These are phyloP conservation scores for Gorsachius goisagi DNA, from an alignment of 2,113 vertebrate species.

Conservation along the genomic window DNA sequence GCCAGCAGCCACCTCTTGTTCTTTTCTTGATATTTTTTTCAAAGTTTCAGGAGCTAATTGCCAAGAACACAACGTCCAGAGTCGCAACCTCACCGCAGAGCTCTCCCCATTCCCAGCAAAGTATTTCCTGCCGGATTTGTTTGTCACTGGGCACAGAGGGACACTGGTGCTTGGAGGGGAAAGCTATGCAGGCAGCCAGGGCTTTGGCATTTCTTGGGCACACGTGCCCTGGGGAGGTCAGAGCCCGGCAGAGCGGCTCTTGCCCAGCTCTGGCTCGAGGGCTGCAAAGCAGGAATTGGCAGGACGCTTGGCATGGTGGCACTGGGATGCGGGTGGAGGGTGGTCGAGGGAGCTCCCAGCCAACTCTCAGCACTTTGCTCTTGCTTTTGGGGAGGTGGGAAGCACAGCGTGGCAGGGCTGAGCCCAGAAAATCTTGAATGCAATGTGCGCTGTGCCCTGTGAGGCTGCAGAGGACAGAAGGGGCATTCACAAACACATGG, in stretches of 20 bases:
- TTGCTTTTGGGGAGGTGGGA: not conserved
- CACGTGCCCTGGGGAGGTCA: not conserved
- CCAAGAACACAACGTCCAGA: conserved; percentile 35
- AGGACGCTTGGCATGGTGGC: not conserved
- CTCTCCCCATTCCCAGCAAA: conserved; percentile 37
- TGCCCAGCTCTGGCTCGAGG: not conserved
- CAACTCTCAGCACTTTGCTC: not conserved
- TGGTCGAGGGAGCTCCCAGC: not conserved
- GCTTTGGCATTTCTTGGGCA: not conserved
- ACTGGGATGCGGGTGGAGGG: not conserved
- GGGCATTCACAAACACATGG: not conserved
- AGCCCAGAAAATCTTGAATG: not conserved
- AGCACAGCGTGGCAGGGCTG: not conserved
- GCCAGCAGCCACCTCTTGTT: not conserved
- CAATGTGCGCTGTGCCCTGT: not conserved
- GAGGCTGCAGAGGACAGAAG: not conserved
- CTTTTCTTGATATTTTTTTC: not conserved
- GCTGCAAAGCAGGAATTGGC: not conserved
- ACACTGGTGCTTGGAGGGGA: not conserved
- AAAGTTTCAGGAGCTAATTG: not conserved
- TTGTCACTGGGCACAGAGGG: not conserved
- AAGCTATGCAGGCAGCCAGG: not conserved
- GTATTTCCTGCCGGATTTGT: conserved; percentile 42
- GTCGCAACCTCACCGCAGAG: not conserved
- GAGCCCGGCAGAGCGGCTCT: not conserved